These are phyloP conservation scores for Drosophila emarginata DNA, from an alignment of 2,888 invertebrate genomes.

Conservation along the genomic window DNA sequence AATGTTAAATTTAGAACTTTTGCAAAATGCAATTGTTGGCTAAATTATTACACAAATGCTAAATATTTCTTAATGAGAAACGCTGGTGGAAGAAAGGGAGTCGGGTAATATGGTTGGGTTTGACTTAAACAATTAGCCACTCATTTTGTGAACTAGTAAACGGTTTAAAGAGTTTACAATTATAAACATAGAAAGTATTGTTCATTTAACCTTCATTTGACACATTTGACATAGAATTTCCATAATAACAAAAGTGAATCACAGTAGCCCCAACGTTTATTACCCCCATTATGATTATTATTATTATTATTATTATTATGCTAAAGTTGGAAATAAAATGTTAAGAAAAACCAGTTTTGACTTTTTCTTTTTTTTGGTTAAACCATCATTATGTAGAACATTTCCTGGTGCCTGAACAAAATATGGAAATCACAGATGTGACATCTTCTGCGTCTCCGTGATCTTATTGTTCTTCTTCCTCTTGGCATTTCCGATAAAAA, in stretches of 20 bases:
- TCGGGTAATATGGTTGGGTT: background rate
- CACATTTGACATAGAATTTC: slow-evolving; percentile 3
- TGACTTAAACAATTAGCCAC: too few species aligned
- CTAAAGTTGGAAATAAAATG: slow-evolving; percentile 1
- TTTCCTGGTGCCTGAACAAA: slow-evolving; percentile 55
- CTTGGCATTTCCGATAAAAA: slow-evolving; percentile 64
- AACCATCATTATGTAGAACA: slow-evolving; percentile 35
- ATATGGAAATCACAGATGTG: slow-evolving; percentile 59
- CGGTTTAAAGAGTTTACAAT: background rate
- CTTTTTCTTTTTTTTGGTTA: background rate
- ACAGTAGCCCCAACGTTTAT: slow-evolving; percentile 11
- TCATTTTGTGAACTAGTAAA: too few species aligned
- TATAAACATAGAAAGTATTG: slow-evolving; percentile 31
- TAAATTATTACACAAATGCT: slow-evolving; percentile 10
- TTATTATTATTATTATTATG: background rate
- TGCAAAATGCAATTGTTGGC: slow-evolving; percentile 68
- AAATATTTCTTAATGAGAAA: background rate
- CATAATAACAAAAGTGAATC: slow-evolving; percentile 4
- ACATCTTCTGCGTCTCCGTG: background rate
- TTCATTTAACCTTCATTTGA: slow-evolving; percentile 15
- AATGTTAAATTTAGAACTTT: slow-evolving; percentile 49
- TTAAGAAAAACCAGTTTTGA: background rate
- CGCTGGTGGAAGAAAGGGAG: background rate
- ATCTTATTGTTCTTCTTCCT: slow-evolving; percentile 21
- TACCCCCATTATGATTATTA: slow-evolving; percentile 32